Percentiles rank a stretch among this genome's conserved stretches.
These are phyloP conservation scores for Micropterix aruncella DNA, from an alignment of 2,888 invertebrate species.

Conservation along the genomic window DNA sequence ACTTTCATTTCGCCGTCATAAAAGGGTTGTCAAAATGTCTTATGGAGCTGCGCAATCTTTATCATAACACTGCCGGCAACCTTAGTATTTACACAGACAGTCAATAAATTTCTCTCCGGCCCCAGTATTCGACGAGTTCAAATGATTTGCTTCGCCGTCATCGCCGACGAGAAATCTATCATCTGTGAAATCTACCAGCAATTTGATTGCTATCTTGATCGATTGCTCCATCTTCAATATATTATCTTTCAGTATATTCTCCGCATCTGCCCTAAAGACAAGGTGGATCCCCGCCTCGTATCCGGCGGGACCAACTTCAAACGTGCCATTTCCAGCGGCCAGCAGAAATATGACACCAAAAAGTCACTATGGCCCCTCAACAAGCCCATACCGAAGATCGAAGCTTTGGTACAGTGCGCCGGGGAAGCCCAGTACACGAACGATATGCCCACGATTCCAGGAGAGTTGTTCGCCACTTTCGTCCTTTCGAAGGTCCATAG, in stretches of 20 bases:
- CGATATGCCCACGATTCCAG: constrained; percentile 49
- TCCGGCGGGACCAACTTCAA: neutral
- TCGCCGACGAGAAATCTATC: too few relatives aligned
- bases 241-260: constrained; percentile 23
- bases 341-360: constrained; percentile 48
- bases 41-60: too few relatives aligned
- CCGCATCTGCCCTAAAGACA: constrained; percentile 11
- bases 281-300: neutral
- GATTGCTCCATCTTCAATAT: too few relatives aligned
- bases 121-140: neutral
- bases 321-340: constrained; percentile 44
- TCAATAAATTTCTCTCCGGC: neutral
- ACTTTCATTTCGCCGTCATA: too few relatives aligned
- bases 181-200: too few relatives aligned
- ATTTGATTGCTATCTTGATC: too few relatives aligned
- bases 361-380: constrained; percentile 48
- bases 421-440: constrained; percentile 70
- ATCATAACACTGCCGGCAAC: too few relatives aligned
- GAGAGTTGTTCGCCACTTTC: constrained; percentile 59
- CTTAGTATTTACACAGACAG: neutral
- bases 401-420: constrained; percentile 37
- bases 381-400: constrained; percentile 49
- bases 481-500: constrained; percentile 43
- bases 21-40: too few relatives aligned
- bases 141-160: neutral